Evolutionary conservation across 2,113 vertebrate genomes (phyloP).

Genomic region (Morone chrysops): DNA sequence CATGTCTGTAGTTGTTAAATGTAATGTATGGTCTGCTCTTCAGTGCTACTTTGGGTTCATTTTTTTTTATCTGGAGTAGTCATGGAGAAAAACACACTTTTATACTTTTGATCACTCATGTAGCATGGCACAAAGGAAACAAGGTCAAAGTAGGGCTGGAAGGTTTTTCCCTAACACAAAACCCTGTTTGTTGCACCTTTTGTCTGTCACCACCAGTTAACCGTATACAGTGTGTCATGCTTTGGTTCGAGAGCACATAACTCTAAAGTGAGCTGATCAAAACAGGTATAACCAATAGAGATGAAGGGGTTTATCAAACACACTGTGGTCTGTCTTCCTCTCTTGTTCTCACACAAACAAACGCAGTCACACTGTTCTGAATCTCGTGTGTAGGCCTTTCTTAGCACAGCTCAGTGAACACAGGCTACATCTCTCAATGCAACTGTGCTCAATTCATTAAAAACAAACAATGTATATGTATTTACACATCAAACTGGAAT

Average conservation of each 20-base stretch:
- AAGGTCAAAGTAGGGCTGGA: constrained; percentile 36
- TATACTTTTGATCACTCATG: constrained; percentile 10
- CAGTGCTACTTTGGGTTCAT: neutral
- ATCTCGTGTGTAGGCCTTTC: neutral
- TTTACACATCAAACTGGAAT: constrained; percentile 11
- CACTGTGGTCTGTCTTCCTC: neutral
- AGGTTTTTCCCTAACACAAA: neutral
- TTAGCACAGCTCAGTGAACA: constrained; percentile 2
- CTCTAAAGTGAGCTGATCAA: constrained; percentile 48
- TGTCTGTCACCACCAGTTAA: constrained; percentile 46
- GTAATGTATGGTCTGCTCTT: neutral
- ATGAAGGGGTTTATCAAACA: constrained; percentile 48
- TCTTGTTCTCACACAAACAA: neutral
- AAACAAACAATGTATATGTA: constrained; percentile 8
- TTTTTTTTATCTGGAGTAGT: neutral
- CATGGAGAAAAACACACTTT: neutral
- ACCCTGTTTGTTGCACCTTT: constrained; percentile 37
- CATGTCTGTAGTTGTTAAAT: neutral
- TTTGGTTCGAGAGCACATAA: constrained; percentile 33
- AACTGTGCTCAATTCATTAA: constrained; percentile 19
- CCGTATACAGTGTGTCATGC: constrained; percentile 31
- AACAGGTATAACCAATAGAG: constrained; percentile 48
- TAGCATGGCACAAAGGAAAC: constrained; percentile 7
- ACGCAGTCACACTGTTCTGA: neutral
- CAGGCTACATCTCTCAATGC: constrained; percentile 6